Evolutionary conservation across 2,113 vertebrate species (phyloP), one percentile per base, ranked within the genome.

Genomic region (Barbus barbus): DNA sequence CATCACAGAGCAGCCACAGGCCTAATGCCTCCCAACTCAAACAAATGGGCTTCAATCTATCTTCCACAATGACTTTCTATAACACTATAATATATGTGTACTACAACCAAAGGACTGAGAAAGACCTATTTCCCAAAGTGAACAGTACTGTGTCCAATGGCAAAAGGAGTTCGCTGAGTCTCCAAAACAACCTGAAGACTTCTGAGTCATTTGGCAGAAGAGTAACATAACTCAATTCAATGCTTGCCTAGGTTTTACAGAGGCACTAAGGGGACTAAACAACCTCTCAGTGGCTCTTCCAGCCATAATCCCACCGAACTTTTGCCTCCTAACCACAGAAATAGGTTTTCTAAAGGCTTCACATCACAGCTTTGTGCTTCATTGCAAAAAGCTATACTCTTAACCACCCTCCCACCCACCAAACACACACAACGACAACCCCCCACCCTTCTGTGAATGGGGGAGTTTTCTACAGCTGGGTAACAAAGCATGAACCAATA

Each of bases 401-500:
- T 78, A 86, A 48, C 85, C 36, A 38, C 48, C 48, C 61, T n/a
- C n/a, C n/a, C n/a, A n/a, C n/a, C n/a, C n/a, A n/a, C 69, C 78
- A 83, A 84, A 78, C 46, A 78, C 46, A 58, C 83, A 77, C 83
- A 87, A 48, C 51, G 44, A 36, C 67, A 44, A 22, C 12, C 85
- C 85, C 83, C 18, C 84, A 78, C 84, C 85, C 71, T 85, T 85
- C 83, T 91, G 86, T 90, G 90, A 91, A 91, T 93, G 91, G 91
- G 89, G 81, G 41, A 63, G 75, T 92, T 92, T 91, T 93, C 91
- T 94, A 93, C 94, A 94, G 93, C 93, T 94, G 93, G 92, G 91
- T 93, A 94, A 94, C 94, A 93, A 94, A 93, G 93, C 93, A 92
- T 94, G 92, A 94, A 93, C 93, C 93, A 94, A 93, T 95, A 95